Conservation (phyloP, 2,888 invertebrate genomes). For the Polymixis flavicincta region DNA sequence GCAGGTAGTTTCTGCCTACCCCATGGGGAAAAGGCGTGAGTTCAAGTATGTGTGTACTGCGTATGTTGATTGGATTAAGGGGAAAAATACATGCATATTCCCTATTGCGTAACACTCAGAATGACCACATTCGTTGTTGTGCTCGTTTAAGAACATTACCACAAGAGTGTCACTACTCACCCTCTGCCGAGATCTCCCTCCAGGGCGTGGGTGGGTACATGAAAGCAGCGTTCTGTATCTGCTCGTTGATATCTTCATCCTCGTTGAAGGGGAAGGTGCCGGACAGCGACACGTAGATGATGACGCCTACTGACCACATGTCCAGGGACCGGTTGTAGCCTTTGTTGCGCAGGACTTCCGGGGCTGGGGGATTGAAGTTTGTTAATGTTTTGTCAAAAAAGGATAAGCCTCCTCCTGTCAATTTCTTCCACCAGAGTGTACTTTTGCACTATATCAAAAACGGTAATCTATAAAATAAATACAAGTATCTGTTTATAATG, state of each 20-base stretch:
- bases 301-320: constrained; percentile 99
- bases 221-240: constrained; percentile 99
- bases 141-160: neutral
- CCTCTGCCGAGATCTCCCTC: constrained; percentile 96
- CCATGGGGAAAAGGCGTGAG: no score
- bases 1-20: no score
- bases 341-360: constrained; percentile 99
- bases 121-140: neutral
- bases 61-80: neutral
- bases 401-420: no score
- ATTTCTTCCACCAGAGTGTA: neutral
- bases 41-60: no score
- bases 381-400: no score
- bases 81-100: neutral
- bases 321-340: constrained; percentile 99
- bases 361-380: constrained; percentile 92
- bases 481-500: no score
- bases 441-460: neutral
- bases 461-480: no score
- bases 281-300: constrained; percentile 99
- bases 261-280: constrained; percentile 99
- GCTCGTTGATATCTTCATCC: constrained; percentile 99
- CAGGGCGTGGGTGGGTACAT: constrained; percentile 99
- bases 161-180: constrained; percentile 61
- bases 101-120: neutral